Percentiles rank a stretch among this genome's conserved stretches.
Conservation (phyloP, 2,888 invertebrate species). For the Brachynemurus nebulosus region DNA sequence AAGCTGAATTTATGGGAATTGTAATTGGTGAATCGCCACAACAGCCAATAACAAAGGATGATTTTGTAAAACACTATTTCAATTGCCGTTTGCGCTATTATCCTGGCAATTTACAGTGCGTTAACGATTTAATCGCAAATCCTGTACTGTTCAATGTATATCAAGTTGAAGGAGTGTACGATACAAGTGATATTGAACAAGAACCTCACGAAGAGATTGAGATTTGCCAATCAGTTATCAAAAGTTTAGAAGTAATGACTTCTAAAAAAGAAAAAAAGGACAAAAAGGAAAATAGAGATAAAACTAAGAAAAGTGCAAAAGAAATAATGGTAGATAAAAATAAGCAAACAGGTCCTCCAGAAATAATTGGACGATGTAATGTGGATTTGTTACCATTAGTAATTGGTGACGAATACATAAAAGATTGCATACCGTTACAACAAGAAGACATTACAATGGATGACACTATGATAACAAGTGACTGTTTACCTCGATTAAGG, state of each 20-base stretch:
- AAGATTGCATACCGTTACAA: conserved; percentile 20
- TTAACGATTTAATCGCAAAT: conserved; percentile 7
- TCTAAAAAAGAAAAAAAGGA: not conserved
- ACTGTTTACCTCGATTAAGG: conserved; percentile 24
- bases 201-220: not conserved
- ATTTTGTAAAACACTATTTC: conserved; percentile 1
- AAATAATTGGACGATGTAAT: conserved; percentile 20
- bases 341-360: not conserved
- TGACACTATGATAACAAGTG: conserved; percentile 22
- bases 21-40: conserved; percentile 7
- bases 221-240: not conserved
- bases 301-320: not conserved
- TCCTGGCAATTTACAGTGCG: not conserved
- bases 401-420: conserved; percentile 14
- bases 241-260: not conserved
- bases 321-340: conserved; percentile 6
- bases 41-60: conserved; percentile 3
- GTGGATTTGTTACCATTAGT: conserved; percentile 22
- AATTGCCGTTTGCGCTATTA: conserved; percentile 5
- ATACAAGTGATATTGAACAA: not conserved
- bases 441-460: conserved; percentile 20
- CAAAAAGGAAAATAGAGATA: conserved; percentile 9
- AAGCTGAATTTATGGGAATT: conserved; percentile 8
- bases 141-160: conserved; percentile 7
- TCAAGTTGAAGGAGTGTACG: conserved; percentile 6